Evolutionary conservation across 2,888 invertebrate genomes (phyloP).

Genomic region (Athalia rosae): DNA sequence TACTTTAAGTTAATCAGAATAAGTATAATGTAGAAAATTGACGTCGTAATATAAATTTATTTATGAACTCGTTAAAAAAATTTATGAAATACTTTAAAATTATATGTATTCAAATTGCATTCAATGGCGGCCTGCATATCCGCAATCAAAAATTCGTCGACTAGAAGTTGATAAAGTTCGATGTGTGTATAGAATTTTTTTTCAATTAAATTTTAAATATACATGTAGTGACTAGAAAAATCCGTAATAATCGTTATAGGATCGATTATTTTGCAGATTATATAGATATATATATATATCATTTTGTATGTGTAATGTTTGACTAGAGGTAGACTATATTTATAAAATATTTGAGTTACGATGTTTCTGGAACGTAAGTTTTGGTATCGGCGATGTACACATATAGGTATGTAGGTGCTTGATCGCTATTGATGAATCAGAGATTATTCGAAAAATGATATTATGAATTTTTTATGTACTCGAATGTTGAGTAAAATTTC

Average conservation of each 20-base stretch:
- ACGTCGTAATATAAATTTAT: neutral
- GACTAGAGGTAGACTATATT: too few relatives aligned
- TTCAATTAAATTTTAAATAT: constrained; percentile 32
- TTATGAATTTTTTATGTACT: neutral
- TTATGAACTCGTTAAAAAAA: constrained; percentile 22
- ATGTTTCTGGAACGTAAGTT: too few relatives aligned
- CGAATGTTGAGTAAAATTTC: neutral
- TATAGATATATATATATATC: constrained; percentile 20
- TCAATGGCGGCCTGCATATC: constrained; percentile 68
- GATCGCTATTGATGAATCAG: too few relatives aligned
- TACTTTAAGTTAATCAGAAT: neutral
- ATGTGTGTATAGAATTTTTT: neutral
- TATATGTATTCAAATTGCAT: constrained; percentile 63
- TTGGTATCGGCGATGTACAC: too few relatives aligned
- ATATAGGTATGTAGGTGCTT: too few relatives aligned
- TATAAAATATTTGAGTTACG: too few relatives aligned
- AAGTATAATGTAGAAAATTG: neutral
- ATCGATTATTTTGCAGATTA: neutral
- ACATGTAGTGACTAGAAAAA: constrained; percentile 28
- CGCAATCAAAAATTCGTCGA: constrained; percentile 36
- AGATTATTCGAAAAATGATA: neutral
- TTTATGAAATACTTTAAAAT: constrained; percentile 19
- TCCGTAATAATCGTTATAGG: neutral
- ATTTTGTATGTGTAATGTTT: too few relatives aligned
- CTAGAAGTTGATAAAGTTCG: constrained; percentile 38